Evolutionary conservation across 2,113 vertebrate genomes (phyloP).

Genomic region (Trogon melanurus): DNA sequence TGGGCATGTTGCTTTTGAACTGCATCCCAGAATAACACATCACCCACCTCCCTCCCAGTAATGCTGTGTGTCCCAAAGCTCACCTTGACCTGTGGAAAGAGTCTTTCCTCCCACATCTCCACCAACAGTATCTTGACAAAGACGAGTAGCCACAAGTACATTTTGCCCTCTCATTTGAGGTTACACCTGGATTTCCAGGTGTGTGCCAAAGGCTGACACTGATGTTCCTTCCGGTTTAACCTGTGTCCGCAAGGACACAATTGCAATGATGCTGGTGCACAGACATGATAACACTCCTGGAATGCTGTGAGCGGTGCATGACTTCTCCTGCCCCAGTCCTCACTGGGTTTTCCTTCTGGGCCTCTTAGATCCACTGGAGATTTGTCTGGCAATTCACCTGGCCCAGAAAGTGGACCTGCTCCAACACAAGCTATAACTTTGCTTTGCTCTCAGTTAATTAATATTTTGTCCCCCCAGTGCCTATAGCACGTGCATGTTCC

Average conservation of each 20-base stretch:
- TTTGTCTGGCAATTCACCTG: background rate
- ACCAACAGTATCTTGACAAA: background rate
- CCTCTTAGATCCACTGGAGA: background rate
- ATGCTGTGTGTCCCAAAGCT: rapidly evolving
- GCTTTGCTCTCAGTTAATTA: background rate
- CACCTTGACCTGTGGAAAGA: background rate
- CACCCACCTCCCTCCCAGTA: background rate
- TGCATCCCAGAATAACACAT: background rate
- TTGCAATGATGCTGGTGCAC: background rate
- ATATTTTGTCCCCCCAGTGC: background rate
- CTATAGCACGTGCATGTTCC: background rate
- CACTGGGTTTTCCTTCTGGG: background rate
- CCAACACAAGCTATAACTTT: background rate
- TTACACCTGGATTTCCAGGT: background rate
- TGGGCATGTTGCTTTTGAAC: background rate
- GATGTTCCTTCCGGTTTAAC: background rate
- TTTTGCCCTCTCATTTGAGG: background rate
- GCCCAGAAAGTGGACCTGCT: background rate
- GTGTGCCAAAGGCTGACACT: background rate
- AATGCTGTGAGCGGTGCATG: rapidly evolving
- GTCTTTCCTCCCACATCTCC: background rate
- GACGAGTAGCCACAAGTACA: rapidly evolving
- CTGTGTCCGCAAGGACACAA: background rate
- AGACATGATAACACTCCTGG: rapidly evolving
- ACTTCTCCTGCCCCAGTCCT: background rate